Evolutionary conservation across 1,140 invertebrate species (phyloP), one percentile per base, ranked within the genome.

Genomic region (Papilio glaucus): DNA sequence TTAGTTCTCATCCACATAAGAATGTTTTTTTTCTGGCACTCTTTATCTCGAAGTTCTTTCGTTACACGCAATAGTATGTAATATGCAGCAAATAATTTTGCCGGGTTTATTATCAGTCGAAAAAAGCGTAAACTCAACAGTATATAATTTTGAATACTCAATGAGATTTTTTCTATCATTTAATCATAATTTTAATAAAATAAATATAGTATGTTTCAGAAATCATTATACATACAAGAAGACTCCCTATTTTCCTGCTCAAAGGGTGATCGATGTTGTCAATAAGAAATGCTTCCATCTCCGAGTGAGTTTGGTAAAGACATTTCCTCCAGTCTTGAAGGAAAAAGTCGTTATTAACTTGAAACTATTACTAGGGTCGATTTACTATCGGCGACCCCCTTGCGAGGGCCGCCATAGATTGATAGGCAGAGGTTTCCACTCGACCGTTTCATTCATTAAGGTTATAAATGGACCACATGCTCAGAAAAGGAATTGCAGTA

Each of bases 341-440:
- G 42, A 69, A 69, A 69, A 29, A 69, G 65, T 53, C 67, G 42
- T 69, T 69, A 53, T 69, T 69, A 69, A 69, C 42, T 69, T 29
- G 67, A 21, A 69, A 69, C 67, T 69, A 69, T 69, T 69, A 69
- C 67, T n/a, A 69, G 37, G 67, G 67, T 53, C 26, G 24, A 53
- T 69, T 69, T 69, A 29, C 67, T 49, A 53, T 10, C 37, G 21
- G 39, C 42, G 67, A 69, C 24, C 42, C 42, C 67, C 29, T 53
- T 15, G 26, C 15, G 26, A 38, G 42, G 67, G 67, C 18, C 24
- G 42, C 67, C 38, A 24, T 69, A 69, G 67, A 69, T 69, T 69
- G 67, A 69, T 69, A 49, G 67, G 67, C 67, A 69, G 67, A 53
- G 45, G 67, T 69, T 67, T 68, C 45, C 67, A 53, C 67, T 69